Conservation (phyloP, 2,888 invertebrate genomes). For the Macrophya alboannulata region DNA sequence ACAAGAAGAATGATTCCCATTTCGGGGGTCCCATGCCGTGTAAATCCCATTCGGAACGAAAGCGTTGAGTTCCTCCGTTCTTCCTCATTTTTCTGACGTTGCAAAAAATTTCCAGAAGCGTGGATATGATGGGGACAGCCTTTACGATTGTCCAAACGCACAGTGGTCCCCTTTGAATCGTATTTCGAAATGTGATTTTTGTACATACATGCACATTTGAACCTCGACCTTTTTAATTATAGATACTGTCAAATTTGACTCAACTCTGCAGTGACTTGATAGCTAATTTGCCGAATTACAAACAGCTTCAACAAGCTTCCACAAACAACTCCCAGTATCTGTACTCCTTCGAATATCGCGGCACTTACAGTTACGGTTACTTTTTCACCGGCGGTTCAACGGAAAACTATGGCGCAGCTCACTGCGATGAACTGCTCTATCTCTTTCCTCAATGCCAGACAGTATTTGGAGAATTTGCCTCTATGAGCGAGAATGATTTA, state of each 20-base stretch:
- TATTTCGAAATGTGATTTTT: not conserved
- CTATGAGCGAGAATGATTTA: slow-evolving; percentile 1
- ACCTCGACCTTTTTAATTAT: not conserved
- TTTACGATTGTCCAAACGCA: no score
- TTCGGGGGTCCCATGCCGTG: no score
- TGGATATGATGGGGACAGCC: no score
- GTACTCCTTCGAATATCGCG: slow-evolving; percentile 27
- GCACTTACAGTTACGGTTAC: slow-evolving; percentile 14
- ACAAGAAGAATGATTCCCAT: no score
- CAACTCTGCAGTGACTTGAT: not conserved
- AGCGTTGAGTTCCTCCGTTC: no score
- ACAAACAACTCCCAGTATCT: not conserved
- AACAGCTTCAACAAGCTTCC: not conserved
- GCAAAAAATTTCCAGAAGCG: no score
- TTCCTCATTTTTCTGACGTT: no score
- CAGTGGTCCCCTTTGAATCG: no score
- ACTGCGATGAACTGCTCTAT: slow-evolving; percentile 9
- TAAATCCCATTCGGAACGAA: no score
- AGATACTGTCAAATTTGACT: not conserved
- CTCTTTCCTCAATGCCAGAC: not conserved
- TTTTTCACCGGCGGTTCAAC: not conserved
- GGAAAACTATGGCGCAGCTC: not conserved
- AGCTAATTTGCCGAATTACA: not conserved
- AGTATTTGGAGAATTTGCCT: not conserved
- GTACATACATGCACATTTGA: not conserved